phyloP scores from a whole-genome alignment of 2,797 vertebrate genomes.

The Anguilla megastoma region DNA sequence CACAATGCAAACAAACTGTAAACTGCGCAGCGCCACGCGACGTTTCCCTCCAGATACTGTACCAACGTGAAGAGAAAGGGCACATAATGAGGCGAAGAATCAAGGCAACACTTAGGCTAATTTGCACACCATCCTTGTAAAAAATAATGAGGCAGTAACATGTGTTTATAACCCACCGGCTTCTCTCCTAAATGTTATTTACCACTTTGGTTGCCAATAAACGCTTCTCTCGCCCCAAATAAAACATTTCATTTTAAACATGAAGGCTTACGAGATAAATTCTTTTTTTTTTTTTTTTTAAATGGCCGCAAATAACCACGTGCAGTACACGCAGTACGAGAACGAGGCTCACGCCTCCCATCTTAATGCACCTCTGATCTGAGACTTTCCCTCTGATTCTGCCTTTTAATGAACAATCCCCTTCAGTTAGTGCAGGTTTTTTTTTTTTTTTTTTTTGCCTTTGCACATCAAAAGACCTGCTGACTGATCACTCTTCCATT shows the following conservation, averaged over 20 bases:
- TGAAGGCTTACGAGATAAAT: not conserved
- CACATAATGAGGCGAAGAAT: not conserved
- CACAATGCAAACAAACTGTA: not conserved
- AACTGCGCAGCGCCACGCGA: not conserved
- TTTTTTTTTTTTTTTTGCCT: not conserved
- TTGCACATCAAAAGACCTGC: conserved; percentile 19
- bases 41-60: not conserved
- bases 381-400: not conserved
- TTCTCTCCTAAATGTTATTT: not conserved
- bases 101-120: not conserved
- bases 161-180: not conserved
- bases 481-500: conserved; percentile 10
- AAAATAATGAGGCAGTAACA: not conserved
- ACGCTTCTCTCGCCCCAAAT: not conserved
- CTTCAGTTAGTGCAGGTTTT: not conserved
- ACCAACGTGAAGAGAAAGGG: not conserved
- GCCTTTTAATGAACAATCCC: not conserved
- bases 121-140: not conserved
- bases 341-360: not conserved
- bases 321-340: not conserved
- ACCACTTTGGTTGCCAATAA: not conserved
- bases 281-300: too few relatives aligned
- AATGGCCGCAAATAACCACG: not conserved
- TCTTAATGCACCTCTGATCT: not conserved
- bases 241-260: not conserved